phyloP scores from a whole-genome alignment of 2,888 invertebrate species.

The Apotomis capreana region DNA sequence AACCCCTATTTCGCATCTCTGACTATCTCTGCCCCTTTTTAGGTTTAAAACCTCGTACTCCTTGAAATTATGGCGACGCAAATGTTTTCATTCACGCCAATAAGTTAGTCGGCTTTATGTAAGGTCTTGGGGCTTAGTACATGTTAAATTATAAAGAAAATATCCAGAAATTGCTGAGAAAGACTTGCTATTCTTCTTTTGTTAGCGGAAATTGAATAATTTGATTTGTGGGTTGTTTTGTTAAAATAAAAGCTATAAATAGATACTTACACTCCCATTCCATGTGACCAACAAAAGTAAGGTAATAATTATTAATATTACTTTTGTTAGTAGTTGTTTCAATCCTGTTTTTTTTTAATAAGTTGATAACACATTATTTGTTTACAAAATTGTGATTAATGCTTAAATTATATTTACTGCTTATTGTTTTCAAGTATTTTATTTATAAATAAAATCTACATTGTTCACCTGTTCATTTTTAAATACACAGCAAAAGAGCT shows the following conservation, averaged over 20 bases:
- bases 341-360: no score
- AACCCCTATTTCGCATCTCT: neutral
- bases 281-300: no score
- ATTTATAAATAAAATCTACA: no score
- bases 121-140: conserved; percentile 14
- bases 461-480: no score
- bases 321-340: no score
- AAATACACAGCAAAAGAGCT: no score
- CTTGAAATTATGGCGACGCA: conserved; percentile 36
- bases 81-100: conserved; percentile 39
- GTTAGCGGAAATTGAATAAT: neutral
- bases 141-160: conserved; percentile 21
- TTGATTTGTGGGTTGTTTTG: neutral
- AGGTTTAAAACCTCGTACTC: conserved; percentile 35
- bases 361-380: no score
- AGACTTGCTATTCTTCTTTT: neutral
- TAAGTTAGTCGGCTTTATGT: conserved; percentile 36
- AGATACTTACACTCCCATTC: no score
- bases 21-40: conserved; percentile 18
- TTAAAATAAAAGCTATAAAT: neutral
- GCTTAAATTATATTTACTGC: no score
- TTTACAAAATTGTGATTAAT: no score
- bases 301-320: no score
- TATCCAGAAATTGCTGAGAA: neutral
- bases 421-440: no score